Evolutionary conservation across 37 sponge, comb jelly and placozoan species (phyloP), one percentile per base, ranked within the genome.

Genomic region (Theonella swinhoei): DNA sequence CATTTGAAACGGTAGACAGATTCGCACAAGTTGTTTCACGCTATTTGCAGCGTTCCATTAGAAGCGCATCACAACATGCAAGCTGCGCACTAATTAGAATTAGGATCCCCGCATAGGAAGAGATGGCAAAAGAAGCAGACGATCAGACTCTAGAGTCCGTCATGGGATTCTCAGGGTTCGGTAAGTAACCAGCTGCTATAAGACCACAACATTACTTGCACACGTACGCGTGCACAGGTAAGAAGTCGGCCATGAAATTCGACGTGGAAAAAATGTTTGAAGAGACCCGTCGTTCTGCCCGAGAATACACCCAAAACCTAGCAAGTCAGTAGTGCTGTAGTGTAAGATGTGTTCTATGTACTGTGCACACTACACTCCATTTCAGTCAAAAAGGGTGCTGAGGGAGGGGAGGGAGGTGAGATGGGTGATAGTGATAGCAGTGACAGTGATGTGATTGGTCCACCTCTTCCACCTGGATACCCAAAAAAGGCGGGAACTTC

Each of bases 221-320:
- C 19, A 58, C 60, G 19, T 58, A 58, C n/a, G 20, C 61, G 24
- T 31, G 47, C 19, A 54, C 31, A 89, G 92, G 87, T 3, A 77
- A 72, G 64, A 97, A 97, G 62, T 36, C 74, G 5, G 95, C 97
- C 41, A 88, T 80, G 74, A 85, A 84, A 58, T 98, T 95, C 84
- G 89, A 98, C 78, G 62, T 98, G 39, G 99, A 95, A 30, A 82
- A 86, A 35, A 95, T 98, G 76, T 90, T 95, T 85, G 85, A 84
- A 62, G 75, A 87, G 69, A 93, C 93, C 3, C 84, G 78, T 39
- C 82, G 85, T 42, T 90, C 89, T 32, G 95, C 92, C 24, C 42
- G 75, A 70, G 83, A 88, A 4, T 86, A 47, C 54, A 47, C 54
- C 7, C 54, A 47, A 47, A 47, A 17, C 54, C 54, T 47, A 47